phyloP scores from a whole-genome alignment of 2,888 invertebrate species.

The Anthrax anthrax region DNA sequence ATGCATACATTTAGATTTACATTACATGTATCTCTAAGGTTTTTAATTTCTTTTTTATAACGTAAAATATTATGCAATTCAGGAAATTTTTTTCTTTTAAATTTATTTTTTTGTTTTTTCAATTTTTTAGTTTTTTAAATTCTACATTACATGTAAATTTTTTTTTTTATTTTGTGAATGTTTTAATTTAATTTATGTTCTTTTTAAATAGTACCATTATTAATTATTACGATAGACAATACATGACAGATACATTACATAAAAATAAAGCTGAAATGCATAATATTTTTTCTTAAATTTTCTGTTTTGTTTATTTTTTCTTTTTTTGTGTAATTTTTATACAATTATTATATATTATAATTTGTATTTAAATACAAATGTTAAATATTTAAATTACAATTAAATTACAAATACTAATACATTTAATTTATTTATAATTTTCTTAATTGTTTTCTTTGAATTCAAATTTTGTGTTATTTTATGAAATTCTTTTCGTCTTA shows the following conservation, averaged over 20 bases:
- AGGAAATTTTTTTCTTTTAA: constrained; percentile 6
- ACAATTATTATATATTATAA: neutral
- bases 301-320: neutral
- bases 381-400: too few species aligned
- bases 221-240: too few species aligned
- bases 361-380: too few species aligned
- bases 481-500: too few species aligned
- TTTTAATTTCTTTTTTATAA: neutral
- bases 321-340: constrained; percentile 1
- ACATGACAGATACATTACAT: constrained; percentile 6
- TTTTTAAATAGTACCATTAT: too few species aligned
- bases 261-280: constrained; percentile 12
- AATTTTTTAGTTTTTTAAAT: too few species aligned
- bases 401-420: too few species aligned
- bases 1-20: too few species aligned
- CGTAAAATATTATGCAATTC: constrained; percentile 3
- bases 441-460: neutral
- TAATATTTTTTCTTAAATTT: neutral
- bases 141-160: too few species aligned
- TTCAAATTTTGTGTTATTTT: neutral
- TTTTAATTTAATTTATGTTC: too few species aligned
- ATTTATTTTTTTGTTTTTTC: neutral
- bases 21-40: too few species aligned
- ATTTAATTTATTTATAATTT: neutral
- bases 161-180: too few species aligned